Percentiles rank a stretch among this genome's conserved stretches.
These are phyloP conservation scores for Sebastes kiyomatsui DNA, from an alignment of 2,797 vertebrate genomes.

Conservation along the genomic window DNA sequence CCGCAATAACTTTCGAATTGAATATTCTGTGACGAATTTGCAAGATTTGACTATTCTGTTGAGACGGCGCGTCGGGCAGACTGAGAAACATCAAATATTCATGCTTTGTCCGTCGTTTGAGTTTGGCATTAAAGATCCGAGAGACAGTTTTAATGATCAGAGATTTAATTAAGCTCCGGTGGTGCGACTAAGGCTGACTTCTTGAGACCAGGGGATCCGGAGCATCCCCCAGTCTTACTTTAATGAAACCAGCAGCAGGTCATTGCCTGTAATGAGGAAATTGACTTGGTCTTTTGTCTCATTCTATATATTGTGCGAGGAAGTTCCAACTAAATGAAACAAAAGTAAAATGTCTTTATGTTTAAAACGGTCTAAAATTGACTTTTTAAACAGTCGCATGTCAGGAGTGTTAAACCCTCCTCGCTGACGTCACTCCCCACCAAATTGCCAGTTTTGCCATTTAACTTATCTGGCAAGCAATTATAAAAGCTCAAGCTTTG, in stretches of 20 bases:
- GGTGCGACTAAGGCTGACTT: conserved; percentile 18
- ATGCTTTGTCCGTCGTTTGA: conserved; percentile 22
- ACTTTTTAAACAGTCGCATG: conserved; percentile 14
- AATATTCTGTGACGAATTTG: conserved; percentile 28
- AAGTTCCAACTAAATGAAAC: background rate
- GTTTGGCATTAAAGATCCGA: conserved; percentile 30
- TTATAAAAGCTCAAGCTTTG: conserved; percentile 4
- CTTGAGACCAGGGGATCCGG: conserved; percentile 36
- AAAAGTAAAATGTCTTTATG: background rate
- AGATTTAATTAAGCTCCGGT: conserved; percentile 66
- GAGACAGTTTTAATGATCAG: conserved; percentile 62
- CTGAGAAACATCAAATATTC: conserved; percentile 59
- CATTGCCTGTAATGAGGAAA: conserved; percentile 61
- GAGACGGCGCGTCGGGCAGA: conserved; percentile 1
- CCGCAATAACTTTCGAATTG: background rate
- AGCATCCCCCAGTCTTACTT: conserved; percentile 44
- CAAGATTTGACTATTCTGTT: conserved; percentile 8
- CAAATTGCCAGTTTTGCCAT: background rate
- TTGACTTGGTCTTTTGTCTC: conserved; percentile 49
- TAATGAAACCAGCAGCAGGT: conserved; percentile 67
- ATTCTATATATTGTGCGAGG: background rate
- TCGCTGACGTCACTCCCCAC: background rate
- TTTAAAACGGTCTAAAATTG: background rate
- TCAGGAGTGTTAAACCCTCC: conserved; percentile 1
- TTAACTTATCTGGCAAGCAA: conserved; percentile 20